Conservation (phyloP, 2,888 invertebrate genomes). For the Sicus ferrugineus region DNA sequence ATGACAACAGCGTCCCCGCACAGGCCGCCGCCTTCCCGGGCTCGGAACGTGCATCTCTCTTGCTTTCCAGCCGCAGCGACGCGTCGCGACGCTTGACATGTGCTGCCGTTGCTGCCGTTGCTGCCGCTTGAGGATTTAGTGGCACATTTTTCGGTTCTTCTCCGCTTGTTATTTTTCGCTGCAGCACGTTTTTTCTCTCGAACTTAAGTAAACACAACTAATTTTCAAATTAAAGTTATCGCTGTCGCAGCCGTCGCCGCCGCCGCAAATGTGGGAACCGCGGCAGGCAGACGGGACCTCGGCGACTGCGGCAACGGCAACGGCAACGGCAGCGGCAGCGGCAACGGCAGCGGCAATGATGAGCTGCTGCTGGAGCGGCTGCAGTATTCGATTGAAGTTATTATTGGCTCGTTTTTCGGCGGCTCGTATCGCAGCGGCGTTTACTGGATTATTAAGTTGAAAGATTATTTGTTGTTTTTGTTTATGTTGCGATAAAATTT, state of each 20-base stretch:
- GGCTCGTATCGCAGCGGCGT: slow-evolving; percentile 12
- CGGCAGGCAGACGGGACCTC: background rate
- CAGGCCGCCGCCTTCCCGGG: slow-evolving; percentile 12
- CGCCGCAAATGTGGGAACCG: slow-evolving; percentile 43
- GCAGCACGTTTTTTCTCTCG: background rate
- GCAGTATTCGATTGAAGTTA: slow-evolving; percentile 1
- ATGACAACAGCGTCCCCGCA: slow-evolving; percentile 9
- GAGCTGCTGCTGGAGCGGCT: background rate
- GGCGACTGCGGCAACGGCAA: slow-evolving; percentile 42
- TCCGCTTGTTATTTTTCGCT: slow-evolving; percentile 2
- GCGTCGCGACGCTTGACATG: no score
- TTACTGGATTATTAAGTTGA: background rate
- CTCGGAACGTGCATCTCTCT: background rate
- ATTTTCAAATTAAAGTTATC: slow-evolving; percentile 45
- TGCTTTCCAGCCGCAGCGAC: background rate
- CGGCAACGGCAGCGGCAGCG: slow-evolving; percentile 42
- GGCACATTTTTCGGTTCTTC: slow-evolving; percentile 7
- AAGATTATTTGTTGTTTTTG: slow-evolving; percentile 5
- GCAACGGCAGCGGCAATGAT: background rate
- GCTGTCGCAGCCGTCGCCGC: slow-evolving; percentile 43
- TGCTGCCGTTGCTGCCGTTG: background rate
- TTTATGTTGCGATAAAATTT: slow-evolving; percentile 14
- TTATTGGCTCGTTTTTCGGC: slow-evolving; percentile 3
- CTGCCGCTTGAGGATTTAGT: background rate
- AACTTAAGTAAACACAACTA: slow-evolving; percentile 42